Evolutionary conservation across 2,888 invertebrate species (phyloP).

Genomic region (Liodrosophila aerea): DNA sequence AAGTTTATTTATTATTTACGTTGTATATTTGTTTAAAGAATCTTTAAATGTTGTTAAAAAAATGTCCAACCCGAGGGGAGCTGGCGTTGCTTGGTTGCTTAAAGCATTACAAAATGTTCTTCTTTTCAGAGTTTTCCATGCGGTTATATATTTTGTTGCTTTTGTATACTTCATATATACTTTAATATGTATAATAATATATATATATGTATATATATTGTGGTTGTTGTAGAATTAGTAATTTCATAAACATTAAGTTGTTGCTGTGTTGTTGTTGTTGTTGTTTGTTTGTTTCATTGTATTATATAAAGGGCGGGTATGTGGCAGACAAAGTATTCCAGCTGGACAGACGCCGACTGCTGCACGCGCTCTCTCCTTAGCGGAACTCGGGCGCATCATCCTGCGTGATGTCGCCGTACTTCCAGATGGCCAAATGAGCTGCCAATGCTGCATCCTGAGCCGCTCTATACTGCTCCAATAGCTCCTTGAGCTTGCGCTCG

Average conservation of each 20-base stretch:
- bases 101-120: slow-evolving; percentile 44
- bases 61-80: slow-evolving; percentile 43
- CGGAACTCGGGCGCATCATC: slow-evolving; percentile 82
- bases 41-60: slow-evolving; percentile 34
- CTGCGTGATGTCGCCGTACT: slow-evolving; percentile 95
- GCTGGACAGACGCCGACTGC: slow-evolving; percentile 66
- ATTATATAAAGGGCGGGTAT: slow-evolving; percentile 82
- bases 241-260: slow-evolving; percentile 71
- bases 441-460: slow-evolving; percentile 94
- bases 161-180: slow-evolving; percentile 27
- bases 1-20: slow-evolving; percentile 28
- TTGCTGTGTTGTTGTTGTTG: slow-evolving; percentile 31
- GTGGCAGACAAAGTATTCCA: slow-evolving; percentile 82
- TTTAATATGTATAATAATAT: slow-evolving; percentile 27
- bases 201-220: slow-evolving; percentile 18
- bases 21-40: slow-evolving; percentile 62
- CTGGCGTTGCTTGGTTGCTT: slow-evolving; percentile 48
- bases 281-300: slow-evolving; percentile 62
- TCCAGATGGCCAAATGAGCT: slow-evolving; percentile 95
- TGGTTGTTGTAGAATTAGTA: slow-evolving; percentile 60
- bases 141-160: slow-evolving; percentile 28
- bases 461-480: slow-evolving; percentile 91
- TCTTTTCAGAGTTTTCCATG: slow-evolving; percentile 54
- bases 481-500: slow-evolving; percentile 90
- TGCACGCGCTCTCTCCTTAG: slow-evolving; percentile 65